Conservation (phyloP, 2,797 vertebrate species). For the Pseudocheirus occidentalis region DNA sequence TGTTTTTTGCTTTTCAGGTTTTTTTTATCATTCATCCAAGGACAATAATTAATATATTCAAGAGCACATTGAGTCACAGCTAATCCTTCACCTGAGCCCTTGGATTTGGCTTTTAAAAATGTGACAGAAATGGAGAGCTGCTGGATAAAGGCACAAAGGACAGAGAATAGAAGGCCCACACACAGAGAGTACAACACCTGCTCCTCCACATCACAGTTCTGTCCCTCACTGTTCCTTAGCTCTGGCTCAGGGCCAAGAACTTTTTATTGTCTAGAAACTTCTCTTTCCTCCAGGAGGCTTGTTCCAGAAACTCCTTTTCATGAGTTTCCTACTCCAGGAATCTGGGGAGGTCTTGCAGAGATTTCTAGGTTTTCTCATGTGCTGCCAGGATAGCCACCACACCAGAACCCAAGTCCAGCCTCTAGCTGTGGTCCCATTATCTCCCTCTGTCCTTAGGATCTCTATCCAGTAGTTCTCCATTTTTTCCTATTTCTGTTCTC, state of each 20-base stretch:
- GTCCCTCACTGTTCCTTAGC: not conserved
- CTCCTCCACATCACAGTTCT: not conserved
- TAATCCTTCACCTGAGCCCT: not conserved
- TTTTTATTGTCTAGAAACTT: not conserved
- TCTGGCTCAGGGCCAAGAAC: not conserved
- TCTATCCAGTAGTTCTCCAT: not conserved
- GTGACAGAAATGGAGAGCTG: not conserved
- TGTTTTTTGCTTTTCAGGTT: not conserved
- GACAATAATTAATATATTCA: not conserved
- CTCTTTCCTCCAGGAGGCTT: no score
- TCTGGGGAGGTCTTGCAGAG: not conserved
- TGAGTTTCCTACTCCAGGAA: not conserved
- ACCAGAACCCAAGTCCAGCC: not conserved
- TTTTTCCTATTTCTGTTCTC: not conserved
- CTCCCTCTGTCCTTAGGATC: not conserved
- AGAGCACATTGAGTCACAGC: not conserved
- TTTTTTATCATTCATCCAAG: not conserved
- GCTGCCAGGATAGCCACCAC: not conserved
- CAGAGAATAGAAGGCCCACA: not conserved
- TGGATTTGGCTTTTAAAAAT: not conserved
- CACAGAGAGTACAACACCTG: not conserved
- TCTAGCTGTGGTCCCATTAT: not conserved
- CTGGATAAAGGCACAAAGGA: not conserved
- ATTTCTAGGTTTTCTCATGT: not conserved
- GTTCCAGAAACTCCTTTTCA: not conserved